phyloP scores from a whole-genome alignment of 2,888 invertebrate species.

The Teleiodes luculella region DNA sequence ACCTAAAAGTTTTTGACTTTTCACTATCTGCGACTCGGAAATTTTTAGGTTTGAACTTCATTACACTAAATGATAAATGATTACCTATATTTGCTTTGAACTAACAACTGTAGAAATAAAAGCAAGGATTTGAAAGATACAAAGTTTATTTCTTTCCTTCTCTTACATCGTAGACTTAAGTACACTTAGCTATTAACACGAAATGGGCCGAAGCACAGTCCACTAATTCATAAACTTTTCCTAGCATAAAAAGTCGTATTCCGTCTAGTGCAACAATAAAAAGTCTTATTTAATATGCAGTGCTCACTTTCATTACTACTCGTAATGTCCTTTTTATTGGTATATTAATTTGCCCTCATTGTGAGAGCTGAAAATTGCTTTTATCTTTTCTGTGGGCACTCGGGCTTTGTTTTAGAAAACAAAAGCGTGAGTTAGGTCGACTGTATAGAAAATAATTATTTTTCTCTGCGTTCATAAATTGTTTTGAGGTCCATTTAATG shows the following conservation, averaged over 20 bases:
- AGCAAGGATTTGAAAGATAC: no score
- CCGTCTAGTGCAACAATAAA: slow-evolving; percentile 3
- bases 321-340: slow-evolving; percentile 12
- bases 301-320: neutral
- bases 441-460: slow-evolving; percentile 1
- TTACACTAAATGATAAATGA: no score
- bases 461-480: slow-evolving; percentile 1
- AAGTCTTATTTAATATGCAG: slow-evolving; percentile 6
- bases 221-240: neutral
- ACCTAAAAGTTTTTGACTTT: no score
- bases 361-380: slow-evolving; percentile 6
- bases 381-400: slow-evolving; percentile 10
- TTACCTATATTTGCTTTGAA: no score
- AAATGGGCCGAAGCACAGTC: neutral
- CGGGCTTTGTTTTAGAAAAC: slow-evolving; percentile 5
- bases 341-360: slow-evolving; percentile 9
- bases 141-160: neutral
- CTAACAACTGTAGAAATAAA: no score
- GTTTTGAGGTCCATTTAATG: neutral
- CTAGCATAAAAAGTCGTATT: neutral
- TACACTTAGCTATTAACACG: neutral
- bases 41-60: no score
- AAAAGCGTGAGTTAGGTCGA: slow-evolving; percentile 1
- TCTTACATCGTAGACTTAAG: neutral
- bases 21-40: no score